Evolutionary conservation across 2,797 vertebrate genomes (phyloP), one percentile per base, ranked within the genome.

Genomic region (Eulemur rubriventer): DNA sequence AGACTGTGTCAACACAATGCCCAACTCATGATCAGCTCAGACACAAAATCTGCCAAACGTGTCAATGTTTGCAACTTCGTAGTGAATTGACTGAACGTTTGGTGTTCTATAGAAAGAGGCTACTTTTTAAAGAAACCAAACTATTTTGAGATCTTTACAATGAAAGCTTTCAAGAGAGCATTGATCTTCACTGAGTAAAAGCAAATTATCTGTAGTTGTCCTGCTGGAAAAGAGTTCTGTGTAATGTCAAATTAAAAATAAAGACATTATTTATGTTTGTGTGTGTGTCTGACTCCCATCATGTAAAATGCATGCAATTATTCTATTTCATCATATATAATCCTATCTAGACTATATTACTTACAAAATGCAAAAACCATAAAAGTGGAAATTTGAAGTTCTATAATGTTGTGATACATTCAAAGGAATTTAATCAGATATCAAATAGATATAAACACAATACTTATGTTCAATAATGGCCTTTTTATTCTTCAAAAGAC

Each of bases 71-170:
- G 26, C 11, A 89, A 87, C 80, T 83, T 78, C n/a, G 9, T 59
- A 65, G 6, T 67, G 70, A 87, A 43, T 28, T 92, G 50, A 78
- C 50, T 69, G 50, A 69, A 35, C 17, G 17, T 35, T 63, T 81
- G 26, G 24, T 92, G 22, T 14, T 65, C 12, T 65, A 26, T 4
- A 50, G 33, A 61, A 69, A 75, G 14, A 43, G 24, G 30, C 6
- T 90, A 61, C 35, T 69, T 97, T 86, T 59, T 38, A 95, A 95
- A 87, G 18, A 90, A 94, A 38, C 1, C 16, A 22, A 94, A 52
- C 4, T 41, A 81, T 35, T 70, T 69, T 61, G 78, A 73, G 9
- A 85, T 65, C 10, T 75, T 89, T 18, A 91, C 50, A 80, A 86
- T 55, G 30, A 52, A 48, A 73, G 12, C 75, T 88, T 85, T 81